Percentiles rank a stretch among this genome's conserved stretches.
Evolutionary conservation across 2,888 invertebrate species (phyloP).

Genomic region (Rutpela maculata): DNA sequence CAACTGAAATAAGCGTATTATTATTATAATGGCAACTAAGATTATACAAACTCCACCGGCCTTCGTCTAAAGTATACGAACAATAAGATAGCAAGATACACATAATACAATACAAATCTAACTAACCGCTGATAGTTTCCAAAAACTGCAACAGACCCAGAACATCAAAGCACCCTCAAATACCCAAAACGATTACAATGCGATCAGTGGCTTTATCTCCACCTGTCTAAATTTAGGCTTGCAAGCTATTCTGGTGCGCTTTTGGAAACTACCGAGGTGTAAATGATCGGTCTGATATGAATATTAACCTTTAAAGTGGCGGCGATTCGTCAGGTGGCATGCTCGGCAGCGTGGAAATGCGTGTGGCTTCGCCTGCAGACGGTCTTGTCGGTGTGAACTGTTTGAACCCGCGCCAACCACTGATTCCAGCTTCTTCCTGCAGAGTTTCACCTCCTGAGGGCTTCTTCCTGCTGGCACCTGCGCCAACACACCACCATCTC

Average conservation of each 20-base stretch:
- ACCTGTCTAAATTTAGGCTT: conserved; percentile 28
- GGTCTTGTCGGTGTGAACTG: conserved; percentile 55
- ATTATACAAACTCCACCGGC: neutral
- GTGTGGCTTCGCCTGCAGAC: conserved; percentile 50
- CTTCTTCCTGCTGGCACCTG: conserved; percentile 46
- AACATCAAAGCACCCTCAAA: neutral
- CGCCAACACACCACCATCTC: conserved; percentile 38
- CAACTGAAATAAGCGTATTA: no score
- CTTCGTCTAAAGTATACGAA: neutral
- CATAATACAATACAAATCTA: neutral
- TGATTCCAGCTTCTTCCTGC: conserved; percentile 48
- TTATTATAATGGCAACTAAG: neutral
- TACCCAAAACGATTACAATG: neutral
- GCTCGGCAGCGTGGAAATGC: conserved; percentile 64
- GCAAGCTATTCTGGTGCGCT: conserved; percentile 15
- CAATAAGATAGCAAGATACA: neutral
- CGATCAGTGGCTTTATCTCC: neutral
- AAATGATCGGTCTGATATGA: conserved; percentile 44
- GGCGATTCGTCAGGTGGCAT: conserved; percentile 69
- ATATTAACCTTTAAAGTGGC: conserved; percentile 65
- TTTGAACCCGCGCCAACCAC: conserved; percentile 61
- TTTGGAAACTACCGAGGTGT: conserved; percentile 24
- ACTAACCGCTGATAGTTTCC: neutral
- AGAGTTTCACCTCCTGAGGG: conserved; percentile 35
- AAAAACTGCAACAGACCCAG: neutral